Percentiles rank a stretch among this genome's conserved stretches.
Conservation (phyloP, 2,888 invertebrate genomes). For the Eupithecia subfuscata region DNA sequence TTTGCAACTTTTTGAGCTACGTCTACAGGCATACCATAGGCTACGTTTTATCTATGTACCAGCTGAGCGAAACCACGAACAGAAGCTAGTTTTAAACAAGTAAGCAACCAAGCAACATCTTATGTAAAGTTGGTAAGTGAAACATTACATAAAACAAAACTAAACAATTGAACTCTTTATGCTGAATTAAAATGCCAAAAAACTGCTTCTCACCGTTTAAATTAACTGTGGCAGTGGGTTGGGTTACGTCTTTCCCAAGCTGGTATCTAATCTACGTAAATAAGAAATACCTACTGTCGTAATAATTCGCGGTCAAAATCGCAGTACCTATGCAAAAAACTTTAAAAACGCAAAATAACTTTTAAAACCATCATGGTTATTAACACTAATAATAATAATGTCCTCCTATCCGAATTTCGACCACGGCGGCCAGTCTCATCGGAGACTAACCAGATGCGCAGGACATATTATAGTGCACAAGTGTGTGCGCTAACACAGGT, state of each 20-base stretch:
- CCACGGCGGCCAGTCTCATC: no score
- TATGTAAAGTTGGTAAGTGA: conserved; percentile 8
- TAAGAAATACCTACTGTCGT: conserved; percentile 29
- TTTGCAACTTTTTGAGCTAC: no score
- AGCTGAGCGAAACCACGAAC: neutral
- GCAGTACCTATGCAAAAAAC: conserved; percentile 31
- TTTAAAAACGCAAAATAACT: no score
- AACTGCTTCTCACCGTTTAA: conserved; percentile 36
- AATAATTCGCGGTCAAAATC: conserved; percentile 48
- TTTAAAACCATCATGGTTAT: no score
- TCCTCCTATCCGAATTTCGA: no score
- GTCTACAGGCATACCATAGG: neutral
- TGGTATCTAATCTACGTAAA: neutral
- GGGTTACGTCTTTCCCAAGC: conserved; percentile 44
- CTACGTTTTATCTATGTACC: neutral
- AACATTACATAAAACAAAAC: conserved; percentile 17
- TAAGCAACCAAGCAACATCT: neutral
- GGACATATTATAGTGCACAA: no score
- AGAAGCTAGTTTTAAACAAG: neutral
- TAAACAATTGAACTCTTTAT: conserved; percentile 8
- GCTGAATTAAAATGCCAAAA: conserved; percentile 26
- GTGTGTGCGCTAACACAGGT: no score
- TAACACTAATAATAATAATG: no score
- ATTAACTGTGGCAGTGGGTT: conserved; percentile 41
- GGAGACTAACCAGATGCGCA: no score